phyloP scores from a whole-genome alignment of 1,140 invertebrate species.

The Scaptodrosophila lebanonensis region DNA sequence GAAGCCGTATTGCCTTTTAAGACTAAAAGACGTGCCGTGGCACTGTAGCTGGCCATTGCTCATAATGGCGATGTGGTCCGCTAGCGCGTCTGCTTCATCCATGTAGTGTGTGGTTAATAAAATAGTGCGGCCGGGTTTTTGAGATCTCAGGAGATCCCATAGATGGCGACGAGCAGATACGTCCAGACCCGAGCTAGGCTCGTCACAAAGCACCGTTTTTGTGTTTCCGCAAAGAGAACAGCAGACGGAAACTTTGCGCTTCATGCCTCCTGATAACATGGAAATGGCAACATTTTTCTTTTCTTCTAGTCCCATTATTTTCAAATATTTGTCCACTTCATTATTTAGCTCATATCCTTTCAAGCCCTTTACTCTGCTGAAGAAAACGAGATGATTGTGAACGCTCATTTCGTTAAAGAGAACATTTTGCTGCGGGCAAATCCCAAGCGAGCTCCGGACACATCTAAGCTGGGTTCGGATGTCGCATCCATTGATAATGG shows the following conservation, averaged over 20 bases:
- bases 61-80: conserved; percentile 94
- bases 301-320: conserved; percentile 17
- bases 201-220: conserved; percentile 85
- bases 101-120: conserved; percentile 96
- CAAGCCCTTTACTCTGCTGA: conserved; percentile 25
- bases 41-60: conserved; percentile 87
- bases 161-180: conserved; percentile 89
- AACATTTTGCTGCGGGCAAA: conserved; percentile 96
- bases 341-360: conserved; percentile 1
- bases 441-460: conserved; percentile 78
- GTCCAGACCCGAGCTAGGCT: conserved; percentile 95
- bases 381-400: conserved; percentile 84
- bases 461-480: conserved; percentile 78
- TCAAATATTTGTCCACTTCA: conserved; percentile 24
- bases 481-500: conserved; percentile 82
- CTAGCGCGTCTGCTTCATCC: conserved; percentile 96
- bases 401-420: conserved; percentile 92
- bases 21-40: conserved; percentile 88
- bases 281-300: neutral
- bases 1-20: conserved; percentile 87
- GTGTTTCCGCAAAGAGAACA: conserved; percentile 84
- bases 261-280: conserved; percentile 89
- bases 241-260: conserved; percentile 86
- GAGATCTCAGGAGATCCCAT: conserved; percentile 86
- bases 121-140: conserved; percentile 81